Evolutionary conservation across 1,140 invertebrate species (phyloP), one percentile per base, ranked within the genome.

Genomic region (Calephelis virginiensis): DNA sequence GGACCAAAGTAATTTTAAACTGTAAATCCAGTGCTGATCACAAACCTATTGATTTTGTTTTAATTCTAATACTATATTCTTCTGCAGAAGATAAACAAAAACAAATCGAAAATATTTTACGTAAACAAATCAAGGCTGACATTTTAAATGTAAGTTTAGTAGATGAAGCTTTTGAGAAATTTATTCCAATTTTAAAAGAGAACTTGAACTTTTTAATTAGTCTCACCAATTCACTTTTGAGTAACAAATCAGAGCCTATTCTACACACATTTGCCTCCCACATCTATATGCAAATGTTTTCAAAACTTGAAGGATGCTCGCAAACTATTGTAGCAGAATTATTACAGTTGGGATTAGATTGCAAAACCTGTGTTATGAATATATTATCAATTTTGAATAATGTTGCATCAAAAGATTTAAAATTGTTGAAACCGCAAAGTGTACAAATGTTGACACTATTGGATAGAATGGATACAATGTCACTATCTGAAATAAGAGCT

Each of bases 1-100:
- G 91, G 91, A 50, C 88, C 10, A 92, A 91, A 79, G 75, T 82
- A 2, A 74, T 91, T 62, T 80, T 82, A 45, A 71, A 71, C 13
- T 84, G 87, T 59, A 86, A 84, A 80, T 63, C 70, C 5, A 71
- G 67, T 63, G 78, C 80, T 46, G 87, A 90, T 61, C 84, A 91
- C 66, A 91, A 89, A 74, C 75, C 90, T 12, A 82, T 92, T 62
- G 90, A 92, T 78, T 81, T 91, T 65, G 78, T 91, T 12, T 82
- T 92, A 59, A 70, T 91, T 12, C 66, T 92, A 7, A 85, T 91
- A 43, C 69, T 89, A 28, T 87, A 82, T 76, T 85, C 90, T 47
- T 78, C 80, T 65, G 82, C 84, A 48, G 82, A 87, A 69, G 84
- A 89, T 50, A 85, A 78, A 61, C 83, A 91, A 73, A 91, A 81